These are phyloP conservation scores for Mechanitis messenoides DNA, from an alignment of 2,888 invertebrate species.

Conservation along the genomic window DNA sequence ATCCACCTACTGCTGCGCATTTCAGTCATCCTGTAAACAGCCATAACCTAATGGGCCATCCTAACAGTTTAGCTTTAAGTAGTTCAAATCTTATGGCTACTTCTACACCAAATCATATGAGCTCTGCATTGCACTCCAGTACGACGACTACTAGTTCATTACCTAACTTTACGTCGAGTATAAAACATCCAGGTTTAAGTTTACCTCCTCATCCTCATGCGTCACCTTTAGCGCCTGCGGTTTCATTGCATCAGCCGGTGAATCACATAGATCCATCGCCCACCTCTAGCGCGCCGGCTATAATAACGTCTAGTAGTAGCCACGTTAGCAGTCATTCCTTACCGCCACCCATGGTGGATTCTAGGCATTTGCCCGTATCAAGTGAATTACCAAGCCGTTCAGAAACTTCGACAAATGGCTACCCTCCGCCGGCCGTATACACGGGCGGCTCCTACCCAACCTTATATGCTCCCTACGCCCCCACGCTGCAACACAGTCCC, in stretches of 20 bases:
- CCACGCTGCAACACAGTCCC: constrained; percentile 83
- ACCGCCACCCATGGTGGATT: constrained; percentile 56
- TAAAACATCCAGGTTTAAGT: constrained; percentile 57
- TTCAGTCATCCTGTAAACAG: constrained; percentile 54
- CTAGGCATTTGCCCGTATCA: constrained; percentile 50
- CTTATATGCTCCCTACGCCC: constrained; percentile 87
- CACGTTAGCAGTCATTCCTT: constrained; percentile 54
- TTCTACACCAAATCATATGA: constrained; percentile 53
- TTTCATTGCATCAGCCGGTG: constrained; percentile 47
- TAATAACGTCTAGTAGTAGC: constrained; percentile 43
- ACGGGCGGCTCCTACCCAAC: constrained; percentile 77
- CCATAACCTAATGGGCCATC: constrained; percentile 62
- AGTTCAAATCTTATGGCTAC: constrained; percentile 47
- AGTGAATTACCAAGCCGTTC: constrained; percentile 70
- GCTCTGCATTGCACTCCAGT: constrained; percentile 46
- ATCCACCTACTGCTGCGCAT: constrained; percentile 58
- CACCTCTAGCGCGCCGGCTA: constrained; percentile 44
- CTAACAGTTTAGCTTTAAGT: constrained; percentile 50
- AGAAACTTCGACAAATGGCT: constrained; percentile 69
- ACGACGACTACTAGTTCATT: constrained; percentile 51
- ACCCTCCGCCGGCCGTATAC: constrained; percentile 84
- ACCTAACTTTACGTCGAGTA: constrained; percentile 54
- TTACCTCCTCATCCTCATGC: constrained; percentile 50
- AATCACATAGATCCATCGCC: constrained; percentile 50
- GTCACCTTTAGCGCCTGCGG: constrained; percentile 42